Evolutionary conservation across 2,113 vertebrate genomes (phyloP).

Genomic region (Microtus montanus): DNA sequence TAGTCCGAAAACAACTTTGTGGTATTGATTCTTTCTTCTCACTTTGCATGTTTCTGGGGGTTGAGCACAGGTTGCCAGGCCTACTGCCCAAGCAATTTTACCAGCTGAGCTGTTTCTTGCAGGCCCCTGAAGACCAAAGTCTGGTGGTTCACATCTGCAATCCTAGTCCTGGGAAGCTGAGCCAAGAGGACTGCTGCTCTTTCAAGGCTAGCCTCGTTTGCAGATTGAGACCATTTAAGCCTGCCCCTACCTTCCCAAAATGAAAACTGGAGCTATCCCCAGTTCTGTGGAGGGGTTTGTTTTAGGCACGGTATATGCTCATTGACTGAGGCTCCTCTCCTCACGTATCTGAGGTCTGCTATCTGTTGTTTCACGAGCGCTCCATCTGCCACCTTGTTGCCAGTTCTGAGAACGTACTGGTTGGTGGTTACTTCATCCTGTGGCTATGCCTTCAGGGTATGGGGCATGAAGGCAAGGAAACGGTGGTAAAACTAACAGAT

Average conservation of each 20-base stretch:
- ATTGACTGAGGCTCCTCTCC: not conserved
- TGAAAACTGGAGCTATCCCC: too few species aligned
- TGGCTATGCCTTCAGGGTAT: not conserved
- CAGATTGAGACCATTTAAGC: not conserved
- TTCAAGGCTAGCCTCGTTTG: not conserved
- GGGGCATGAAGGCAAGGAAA: not conserved
- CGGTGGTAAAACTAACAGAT: not conserved
- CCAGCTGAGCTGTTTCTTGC: not conserved
- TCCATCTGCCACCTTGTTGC: not conserved
- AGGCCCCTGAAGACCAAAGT: not conserved
- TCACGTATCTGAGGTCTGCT: not conserved
- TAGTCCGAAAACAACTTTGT: not conserved
- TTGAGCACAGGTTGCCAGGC: not conserved
- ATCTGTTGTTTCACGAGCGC: not conserved
- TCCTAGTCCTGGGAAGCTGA: not conserved
- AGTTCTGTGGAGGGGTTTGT: not conserved
- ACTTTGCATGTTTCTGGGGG: not conserved
- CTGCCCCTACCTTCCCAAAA: not conserved
- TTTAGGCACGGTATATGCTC: not conserved
- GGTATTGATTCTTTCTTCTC: not conserved
- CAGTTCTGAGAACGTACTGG: not conserved
- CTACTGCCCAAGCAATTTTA: not conserved
- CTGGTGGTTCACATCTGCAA: not conserved
- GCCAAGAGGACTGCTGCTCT: not conserved
- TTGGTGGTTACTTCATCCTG: not conserved